Base-by-base conservation (phyloP, 2,888 invertebrate species). In the Barypeithes pellucidus region DNA sequence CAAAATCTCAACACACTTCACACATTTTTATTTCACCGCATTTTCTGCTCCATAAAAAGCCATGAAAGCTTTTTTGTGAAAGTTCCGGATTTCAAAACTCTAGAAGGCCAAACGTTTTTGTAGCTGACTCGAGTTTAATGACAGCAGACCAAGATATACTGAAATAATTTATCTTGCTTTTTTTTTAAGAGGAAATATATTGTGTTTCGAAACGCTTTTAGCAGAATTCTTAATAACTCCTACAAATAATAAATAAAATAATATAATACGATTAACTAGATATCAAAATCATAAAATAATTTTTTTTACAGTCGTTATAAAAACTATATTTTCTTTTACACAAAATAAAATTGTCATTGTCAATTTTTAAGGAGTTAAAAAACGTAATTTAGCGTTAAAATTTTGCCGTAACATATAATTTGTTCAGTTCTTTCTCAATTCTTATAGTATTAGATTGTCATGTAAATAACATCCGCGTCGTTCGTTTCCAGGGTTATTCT, bases 71-170 rank as follows among this genome's bases (percentile, higher is more conserved):
- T 60, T 60, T 60, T 60, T 60, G 60, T 39, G 20, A 60, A 39
- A 43, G 61, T 24, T 61, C 45, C 61, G 24, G 61, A 29, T 45
- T 43, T 39, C 16, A 24, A 61, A 61, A 45, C 18, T 39, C 24
- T 22, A 12, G 61, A 61, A 61, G 18, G 22, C 61, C 24, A 20
- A 20, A 24, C 61, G 43, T 61, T 45, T 61, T 61, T 61, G 50
- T n/a, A 24, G 22, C 50, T 50, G n/a, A 24, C 61, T 61, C 43
- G 29, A 61, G 43, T 16, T 61, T 61, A 61, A 61, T 61, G 61
- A 45, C 29, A 43, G 39, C 7, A 24, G 61, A 3, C 18, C 22
- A 61, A n/a, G 24, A 24, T 45, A 45, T 61, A 43, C 18, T 45
- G 20, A 61, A 45, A 39, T 61, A 43, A 43, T 61, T 60, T 22